Evolutionary conservation across 1,140 invertebrate genomes (phyloP), one percentile per base, ranked within the genome.

Genomic region (Nixonia krombeini): DNA sequence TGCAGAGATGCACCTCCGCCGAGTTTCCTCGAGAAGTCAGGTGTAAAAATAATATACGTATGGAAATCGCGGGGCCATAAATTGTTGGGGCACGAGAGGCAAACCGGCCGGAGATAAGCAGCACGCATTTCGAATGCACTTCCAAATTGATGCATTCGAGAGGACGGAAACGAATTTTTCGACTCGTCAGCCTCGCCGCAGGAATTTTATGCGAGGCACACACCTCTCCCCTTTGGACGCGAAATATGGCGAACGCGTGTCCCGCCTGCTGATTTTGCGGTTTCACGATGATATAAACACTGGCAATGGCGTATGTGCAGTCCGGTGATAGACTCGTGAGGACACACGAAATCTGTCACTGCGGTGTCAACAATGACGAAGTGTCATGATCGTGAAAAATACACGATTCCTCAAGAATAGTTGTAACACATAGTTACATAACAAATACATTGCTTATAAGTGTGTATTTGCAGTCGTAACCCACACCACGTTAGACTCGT

Each of bases 91-190:
- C 42, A 45, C 23, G 33, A 40, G 15, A 45, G 15, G 23, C 2
- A 17, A 4, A 6, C n/a, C n/a, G n/a, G n/a, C n/a, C n/a, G 16
- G 37, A 53, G 49, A 58, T 58, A 63, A 69, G 31, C 52, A 68
- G 46, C 40, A 29, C 21, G 41, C 23, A 62, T 63, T 69, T 44
- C 21, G 46, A 42, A 55, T 55, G 55, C 51, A 33, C 40, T 58
- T 38, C 35, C 53, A 41, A 44, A 69, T 63, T 59, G 55, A 35
- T 41, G 66, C 38, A 41, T 55, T 58, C 50, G 38, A 40, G 46
- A 51, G 44, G 50, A 23, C 55, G 55, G 50, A 55, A 69, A 63
- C 40, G 45, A 59, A 53, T 62, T 69, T 63, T 69, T 62, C 44
- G 52, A 35, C 41, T 38, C 41, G 51, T 35, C 47, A 47, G 37